Conservation (phyloP, 2,888 invertebrate species). For the Cinara cedri region DNA sequence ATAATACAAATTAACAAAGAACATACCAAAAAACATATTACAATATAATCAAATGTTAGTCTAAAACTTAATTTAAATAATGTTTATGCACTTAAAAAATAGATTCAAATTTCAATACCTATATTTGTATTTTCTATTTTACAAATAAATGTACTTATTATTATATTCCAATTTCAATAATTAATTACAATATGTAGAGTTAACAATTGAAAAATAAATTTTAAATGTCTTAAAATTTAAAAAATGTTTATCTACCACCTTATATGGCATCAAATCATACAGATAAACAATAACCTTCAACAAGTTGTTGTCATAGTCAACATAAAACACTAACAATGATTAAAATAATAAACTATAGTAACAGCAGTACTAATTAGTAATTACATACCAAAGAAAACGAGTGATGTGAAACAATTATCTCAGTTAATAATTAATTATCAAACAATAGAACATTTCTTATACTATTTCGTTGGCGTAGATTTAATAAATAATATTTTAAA, state of each 20-base stretch:
- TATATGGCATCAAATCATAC: background rate
- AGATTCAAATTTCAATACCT: no score
- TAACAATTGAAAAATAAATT: background rate
- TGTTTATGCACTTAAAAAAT: no score
- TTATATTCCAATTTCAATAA: background rate
- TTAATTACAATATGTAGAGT: background rate
- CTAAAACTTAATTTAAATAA: no score
- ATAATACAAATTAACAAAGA: background rate
- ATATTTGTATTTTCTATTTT: no score
- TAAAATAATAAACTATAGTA: background rate
- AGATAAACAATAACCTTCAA: constrained; percentile 24
- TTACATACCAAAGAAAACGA: constrained; percentile 2
- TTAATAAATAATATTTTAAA: no score
- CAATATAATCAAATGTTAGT: no score
- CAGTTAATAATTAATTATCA: constrained; percentile 16
- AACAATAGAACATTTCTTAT: constrained; percentile 22
- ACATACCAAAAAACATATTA: background rate
- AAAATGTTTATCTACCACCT: background rate
- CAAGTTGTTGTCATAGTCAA: constrained; percentile 1
- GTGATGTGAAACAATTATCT: background rate
- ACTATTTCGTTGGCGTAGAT: no score
- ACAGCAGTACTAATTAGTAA: background rate
- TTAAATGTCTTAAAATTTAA: background rate
- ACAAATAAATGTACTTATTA: no score
- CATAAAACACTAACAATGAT: background rate